Conservation (phyloP, 2,888 invertebrate genomes). For the Sthenelais limicola region DNA sequence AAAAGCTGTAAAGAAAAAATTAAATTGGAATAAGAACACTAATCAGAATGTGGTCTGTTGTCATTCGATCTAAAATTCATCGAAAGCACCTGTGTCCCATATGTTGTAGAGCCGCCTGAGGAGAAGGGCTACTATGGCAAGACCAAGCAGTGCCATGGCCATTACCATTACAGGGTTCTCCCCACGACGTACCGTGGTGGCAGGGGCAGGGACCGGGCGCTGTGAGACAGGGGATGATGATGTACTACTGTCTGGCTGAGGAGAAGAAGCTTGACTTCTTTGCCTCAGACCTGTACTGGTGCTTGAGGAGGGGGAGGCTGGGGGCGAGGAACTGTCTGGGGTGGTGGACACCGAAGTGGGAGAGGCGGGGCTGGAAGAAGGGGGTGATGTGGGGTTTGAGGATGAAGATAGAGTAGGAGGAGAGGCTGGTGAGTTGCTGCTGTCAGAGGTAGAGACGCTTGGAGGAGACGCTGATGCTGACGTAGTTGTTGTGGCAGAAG, state of each 20-base stretch:
- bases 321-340: too few relatives aligned
- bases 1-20: too few relatives aligned
- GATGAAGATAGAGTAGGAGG: not conserved
- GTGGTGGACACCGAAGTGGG: not conserved
- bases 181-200: not conserved
- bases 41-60: too few relatives aligned
- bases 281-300: too few relatives aligned
- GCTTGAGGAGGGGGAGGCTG: too few relatives aligned
- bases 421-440: not conserved
- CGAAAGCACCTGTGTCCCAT: constrained; percentile 11
- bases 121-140: constrained; percentile 35
- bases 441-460: too few relatives aligned
- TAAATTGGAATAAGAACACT: too few relatives aligned
- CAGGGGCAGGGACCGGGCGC: too few relatives aligned
- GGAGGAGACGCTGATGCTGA: constrained; percentile 1
- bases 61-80: too few relatives aligned
- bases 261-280: too few relatives aligned
- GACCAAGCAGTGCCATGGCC: constrained; percentile 29
- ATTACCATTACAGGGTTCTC: constrained; percentile 32
- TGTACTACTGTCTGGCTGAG: too few relatives aligned
- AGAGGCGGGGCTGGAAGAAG: not conserved
- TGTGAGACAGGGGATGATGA: too few relatives aligned
- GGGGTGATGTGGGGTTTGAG: not conserved
- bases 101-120: constrained; percentile 31
- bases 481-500: constrained; percentile 12